Base-by-base conservation (phyloP, 2,888 invertebrate species). In the Cheilosia scutellata region DNA sequence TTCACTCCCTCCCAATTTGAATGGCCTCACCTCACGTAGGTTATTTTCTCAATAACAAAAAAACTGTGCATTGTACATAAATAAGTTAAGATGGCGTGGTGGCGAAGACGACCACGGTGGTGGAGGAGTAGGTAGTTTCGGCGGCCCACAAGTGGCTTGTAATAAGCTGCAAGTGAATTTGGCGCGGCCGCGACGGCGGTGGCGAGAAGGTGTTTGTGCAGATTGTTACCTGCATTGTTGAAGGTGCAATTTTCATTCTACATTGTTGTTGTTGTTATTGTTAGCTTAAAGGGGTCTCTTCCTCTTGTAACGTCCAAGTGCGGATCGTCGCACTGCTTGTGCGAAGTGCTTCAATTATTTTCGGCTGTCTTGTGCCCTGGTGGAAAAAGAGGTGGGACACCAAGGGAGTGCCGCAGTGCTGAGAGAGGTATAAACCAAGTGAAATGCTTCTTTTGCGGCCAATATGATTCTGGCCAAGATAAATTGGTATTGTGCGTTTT, bases 341-440 rank as follows among this genome's bases (percentile, higher is more conserved):
- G 86, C 76, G 86, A 86, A 86, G 86, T 86, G 82, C 86, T 86
- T 86, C 86, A 86, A 86, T 86, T 86, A 86, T 86, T 86, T 86
- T 86, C 76, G 86, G 86, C 86, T 86, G 80, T 80, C 71, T 76
- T 76, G 55, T 72, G 80, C 60, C 65, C 60, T 27, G 53, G 65
- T 4, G 33, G 3, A 40, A 29, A 80, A 79, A 58, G 82, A 62
- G 80, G 76, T 72, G 76, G 82, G 65, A 55, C 68, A 72, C 42
- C 62, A 72, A 86, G 82, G 86, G 86, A 86, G 86, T 86, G 86
- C 86, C 86, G n/a, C n/a, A 42, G 71, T 68, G 76, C 75, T 66
- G 76, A 76, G 80, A 86, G 80, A 86, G 63, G 68, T 37, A 29
- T 25, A 7, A 11, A 25, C 25, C 3, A 49, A 1, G 11, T 55